phyloP scores from a whole-genome alignment of 2,888 invertebrate genomes.

The Blera fallax region DNA sequence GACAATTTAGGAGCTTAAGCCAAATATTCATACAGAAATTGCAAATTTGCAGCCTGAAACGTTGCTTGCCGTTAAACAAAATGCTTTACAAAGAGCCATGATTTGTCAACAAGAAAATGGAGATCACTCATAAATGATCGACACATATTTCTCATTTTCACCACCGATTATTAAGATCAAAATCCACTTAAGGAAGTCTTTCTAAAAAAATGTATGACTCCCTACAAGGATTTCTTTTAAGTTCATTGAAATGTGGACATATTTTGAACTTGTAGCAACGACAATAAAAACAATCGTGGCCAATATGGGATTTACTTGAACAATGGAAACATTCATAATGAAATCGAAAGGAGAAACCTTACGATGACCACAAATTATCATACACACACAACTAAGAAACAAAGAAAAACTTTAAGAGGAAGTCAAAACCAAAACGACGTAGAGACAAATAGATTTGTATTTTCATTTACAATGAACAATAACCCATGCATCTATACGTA shows the following conservation, averaged over 20 bases:
- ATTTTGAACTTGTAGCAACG: not conserved
- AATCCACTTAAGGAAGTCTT: not conserved
- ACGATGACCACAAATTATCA: constrained; percentile 44
- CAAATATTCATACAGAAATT: too few relatives aligned
- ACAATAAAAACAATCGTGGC: not conserved
- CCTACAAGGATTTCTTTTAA: not conserved
- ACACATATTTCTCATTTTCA: too few relatives aligned
- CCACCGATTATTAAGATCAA: too few relatives aligned
- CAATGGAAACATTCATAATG: constrained; percentile 48
- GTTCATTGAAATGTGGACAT: not conserved
- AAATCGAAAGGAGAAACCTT: constrained; percentile 66
- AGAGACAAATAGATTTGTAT: constrained; percentile 30
- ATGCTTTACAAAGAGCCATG: too few relatives aligned
- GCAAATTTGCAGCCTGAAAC: too few relatives aligned
- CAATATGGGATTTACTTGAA: constrained; percentile 1
- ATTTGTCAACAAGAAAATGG: too few relatives aligned
- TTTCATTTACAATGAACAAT: constrained; percentile 45
- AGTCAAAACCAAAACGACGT: constrained; percentile 22
- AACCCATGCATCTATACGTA: constrained; percentile 42
- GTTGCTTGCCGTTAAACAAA: too few relatives aligned
- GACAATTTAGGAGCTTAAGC: too few relatives aligned
- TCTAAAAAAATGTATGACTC: not conserved
- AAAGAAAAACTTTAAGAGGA: constrained; percentile 40
- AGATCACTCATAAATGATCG: too few relatives aligned
- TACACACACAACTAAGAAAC: not conserved